phyloP scores from a whole-genome alignment of 1,140 invertebrate genomes.

The Drosophila serrata region DNA sequence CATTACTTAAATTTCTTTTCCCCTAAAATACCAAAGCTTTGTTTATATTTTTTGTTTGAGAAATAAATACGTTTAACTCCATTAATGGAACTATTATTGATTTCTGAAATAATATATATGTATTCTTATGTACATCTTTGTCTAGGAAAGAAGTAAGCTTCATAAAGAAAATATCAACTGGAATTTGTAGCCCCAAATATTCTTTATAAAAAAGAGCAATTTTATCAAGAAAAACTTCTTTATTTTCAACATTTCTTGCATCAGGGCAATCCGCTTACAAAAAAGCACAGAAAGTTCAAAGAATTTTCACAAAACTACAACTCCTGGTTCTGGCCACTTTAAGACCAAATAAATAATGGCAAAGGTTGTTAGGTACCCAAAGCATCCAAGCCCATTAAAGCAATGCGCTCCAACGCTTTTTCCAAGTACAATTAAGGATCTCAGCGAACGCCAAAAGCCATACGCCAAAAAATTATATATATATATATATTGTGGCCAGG shows the following conservation, averaged over 20 bases:
- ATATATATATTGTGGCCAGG: constrained; percentile 44
- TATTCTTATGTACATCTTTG: no score
- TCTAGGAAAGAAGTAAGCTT: no score
- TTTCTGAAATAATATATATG: no score
- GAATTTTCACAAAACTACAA: constrained; percentile 8
- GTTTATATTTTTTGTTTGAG: neutral
- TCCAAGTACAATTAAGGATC: constrained; percentile 68
- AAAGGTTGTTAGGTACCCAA: constrained; percentile 52
- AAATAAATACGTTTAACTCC: neutral
- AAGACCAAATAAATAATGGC: constrained; percentile 64
- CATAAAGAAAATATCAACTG: neutral
- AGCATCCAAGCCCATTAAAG: constrained; percentile 59
- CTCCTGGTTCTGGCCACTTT: constrained; percentile 31
- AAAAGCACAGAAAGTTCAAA: constrained; percentile 18
- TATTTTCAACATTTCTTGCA: neutral
- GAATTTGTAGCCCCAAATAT: no score
- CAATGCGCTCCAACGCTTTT: constrained; percentile 54
- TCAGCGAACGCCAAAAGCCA: constrained; percentile 64
- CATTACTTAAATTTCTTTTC: neutral
- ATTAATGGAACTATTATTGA: no score
- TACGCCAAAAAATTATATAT: constrained; percentile 37
- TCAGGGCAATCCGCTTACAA: constrained; percentile 54
- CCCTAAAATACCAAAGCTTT: neutral
- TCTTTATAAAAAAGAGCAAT: neutral
- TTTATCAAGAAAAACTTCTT: neutral